Conservation (phyloP, 2,113 vertebrate species). For the Phyllopteryx taeniolatus region DNA sequence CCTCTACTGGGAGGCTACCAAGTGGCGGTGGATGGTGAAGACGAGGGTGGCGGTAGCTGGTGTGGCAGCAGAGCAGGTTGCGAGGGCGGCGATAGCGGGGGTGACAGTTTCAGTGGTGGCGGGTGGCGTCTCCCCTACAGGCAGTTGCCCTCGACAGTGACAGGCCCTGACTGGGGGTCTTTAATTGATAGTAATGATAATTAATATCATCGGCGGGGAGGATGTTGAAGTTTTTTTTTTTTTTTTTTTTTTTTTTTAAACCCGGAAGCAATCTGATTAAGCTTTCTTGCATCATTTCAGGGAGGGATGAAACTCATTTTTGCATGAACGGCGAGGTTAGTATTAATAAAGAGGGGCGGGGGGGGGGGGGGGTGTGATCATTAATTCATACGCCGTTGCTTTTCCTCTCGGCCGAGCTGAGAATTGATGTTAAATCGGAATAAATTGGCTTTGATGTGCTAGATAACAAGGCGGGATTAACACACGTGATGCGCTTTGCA, state of each 20-base stretch:
- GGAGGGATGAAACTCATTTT: slow-evolving; percentile 33
- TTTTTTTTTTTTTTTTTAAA: slow-evolving; percentile 62
- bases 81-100: slow-evolving; percentile 60
- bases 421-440: slow-evolving; percentile 59
- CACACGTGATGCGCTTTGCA: slow-evolving; percentile 24
- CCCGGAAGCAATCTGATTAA: slow-evolving; percentile 58
- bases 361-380: background rate
- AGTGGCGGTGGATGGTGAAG: no score
- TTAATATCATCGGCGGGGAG: slow-evolving; percentile 71
- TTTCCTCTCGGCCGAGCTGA: slow-evolving; percentile 61
- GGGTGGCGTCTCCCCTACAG: slow-evolving; percentile 60
- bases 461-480: slow-evolving; percentile 68
- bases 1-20: no score
- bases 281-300: slow-evolving; percentile 61
- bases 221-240: no score
- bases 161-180: slow-evolving; percentile 55
- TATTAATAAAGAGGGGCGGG: slow-evolving; percentile 42
- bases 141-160: slow-evolving; percentile 66
- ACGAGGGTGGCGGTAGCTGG: no score
- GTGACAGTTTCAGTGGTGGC: slow-evolving; percentile 34
- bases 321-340: slow-evolving; percentile 5
- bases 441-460: slow-evolving; percentile 67
- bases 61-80: background rate
- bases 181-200: slow-evolving; percentile 79
- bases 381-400: slow-evolving; percentile 45